Evolutionary conservation across 1,140 invertebrate genomes (phyloP).

Genomic region (Neomicropteryx cornuta): DNA sequence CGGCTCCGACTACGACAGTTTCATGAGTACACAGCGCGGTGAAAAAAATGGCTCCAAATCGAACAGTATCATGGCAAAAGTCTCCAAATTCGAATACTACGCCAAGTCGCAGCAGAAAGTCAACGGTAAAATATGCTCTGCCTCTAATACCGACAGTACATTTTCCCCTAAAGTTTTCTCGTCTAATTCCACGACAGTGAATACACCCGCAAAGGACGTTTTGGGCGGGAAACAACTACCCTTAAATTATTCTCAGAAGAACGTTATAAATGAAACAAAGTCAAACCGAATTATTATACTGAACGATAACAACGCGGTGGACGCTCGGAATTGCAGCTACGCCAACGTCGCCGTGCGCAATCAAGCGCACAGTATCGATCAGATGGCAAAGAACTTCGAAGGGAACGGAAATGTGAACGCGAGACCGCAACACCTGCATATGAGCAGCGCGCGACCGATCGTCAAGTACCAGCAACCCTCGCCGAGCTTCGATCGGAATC

Average conservation of each 20-base stretch:
- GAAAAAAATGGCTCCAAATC: constrained; percentile 21
- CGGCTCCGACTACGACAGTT: constrained; percentile 13
- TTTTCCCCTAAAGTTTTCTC: constrained; percentile 69
- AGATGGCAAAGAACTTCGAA: constrained; percentile 33
- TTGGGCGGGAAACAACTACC: constrained; percentile 46
- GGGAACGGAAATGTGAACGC: constrained; percentile 18
- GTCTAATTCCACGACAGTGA: constrained; percentile 62
- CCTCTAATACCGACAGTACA: constrained; percentile 29
- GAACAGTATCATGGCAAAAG: constrained; percentile 45
- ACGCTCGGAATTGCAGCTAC: constrained; percentile 29
- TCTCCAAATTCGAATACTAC: constrained; percentile 48
- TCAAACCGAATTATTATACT: constrained; percentile 26
- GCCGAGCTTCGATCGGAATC: constrained; percentile 42
- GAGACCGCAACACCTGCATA: too few relatives aligned
- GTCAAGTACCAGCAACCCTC: constrained; percentile 34
- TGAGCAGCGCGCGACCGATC: too few relatives aligned
- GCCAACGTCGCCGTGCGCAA: constrained; percentile 31
- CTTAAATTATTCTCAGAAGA: constrained; percentile 40
- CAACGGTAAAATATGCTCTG: constrained; percentile 25
- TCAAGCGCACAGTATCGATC: constrained; percentile 29
- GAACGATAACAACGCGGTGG: constrained; percentile 30
- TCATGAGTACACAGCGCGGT: constrained; percentile 12
- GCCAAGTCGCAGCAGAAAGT: constrained; percentile 39
- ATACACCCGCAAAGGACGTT: constrained; percentile 68
- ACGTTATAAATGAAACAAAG: too few relatives aligned